Conservation (phyloP, 37 sponge, comb jelly and placozoan genomes). For the Haliclona indistincta region DNA sequence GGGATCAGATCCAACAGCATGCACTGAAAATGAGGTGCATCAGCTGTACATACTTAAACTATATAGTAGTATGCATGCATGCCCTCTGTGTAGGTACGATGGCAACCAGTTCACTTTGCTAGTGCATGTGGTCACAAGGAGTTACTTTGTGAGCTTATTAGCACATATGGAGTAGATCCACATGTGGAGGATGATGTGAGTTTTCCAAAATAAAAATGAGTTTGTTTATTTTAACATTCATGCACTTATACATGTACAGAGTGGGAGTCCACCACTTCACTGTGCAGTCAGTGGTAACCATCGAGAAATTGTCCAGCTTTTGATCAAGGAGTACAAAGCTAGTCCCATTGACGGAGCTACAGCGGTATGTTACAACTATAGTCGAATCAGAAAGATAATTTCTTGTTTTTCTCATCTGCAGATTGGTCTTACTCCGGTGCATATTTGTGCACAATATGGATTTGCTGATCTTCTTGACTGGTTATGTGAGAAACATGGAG, state of each 20-base stretch:
- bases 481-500: slow-evolving; percentile 29
- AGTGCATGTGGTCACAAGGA: slow-evolving; percentile 3
- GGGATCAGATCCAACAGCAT: slow-evolving; percentile 9
- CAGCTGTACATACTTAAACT: not conserved
- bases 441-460: slow-evolving; percentile 47
- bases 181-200: slow-evolving; percentile 1
- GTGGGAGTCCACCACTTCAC: not conserved
- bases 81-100: not conserved
- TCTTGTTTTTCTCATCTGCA: not conserved
- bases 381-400: not conserved
- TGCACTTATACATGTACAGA: not conserved
- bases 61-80: not conserved
- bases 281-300: not conserved
- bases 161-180: slow-evolving; percentile 13
- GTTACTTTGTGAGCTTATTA: slow-evolving; percentile 17
- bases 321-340: not conserved
- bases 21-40: not conserved
- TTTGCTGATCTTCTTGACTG: not conserved
- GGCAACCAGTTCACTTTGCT: slow-evolving; percentile 27
- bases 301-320: not conserved
- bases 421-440: slow-evolving; percentile 10
- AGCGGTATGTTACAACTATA: not conserved
- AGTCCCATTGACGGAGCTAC: not conserved
- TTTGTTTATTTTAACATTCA: not conserved
- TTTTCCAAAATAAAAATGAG: not conserved